These are phyloP conservation scores for Aphrophora alni DNA, from an alignment of 2,888 invertebrate genomes.

Conservation along the genomic window DNA sequence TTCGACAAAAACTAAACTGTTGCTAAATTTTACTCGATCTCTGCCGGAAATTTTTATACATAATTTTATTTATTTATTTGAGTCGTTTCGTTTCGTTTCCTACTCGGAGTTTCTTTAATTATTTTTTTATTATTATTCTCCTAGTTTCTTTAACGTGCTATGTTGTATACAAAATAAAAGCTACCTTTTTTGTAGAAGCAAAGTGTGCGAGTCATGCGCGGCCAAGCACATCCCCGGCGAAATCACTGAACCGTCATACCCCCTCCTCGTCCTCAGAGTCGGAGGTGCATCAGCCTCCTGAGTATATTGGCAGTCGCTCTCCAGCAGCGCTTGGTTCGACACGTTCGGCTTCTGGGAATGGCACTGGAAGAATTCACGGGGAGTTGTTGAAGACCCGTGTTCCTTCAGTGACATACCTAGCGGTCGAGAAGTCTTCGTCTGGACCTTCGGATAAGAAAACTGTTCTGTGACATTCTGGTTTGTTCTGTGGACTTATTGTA, in stretches of 20 bases:
- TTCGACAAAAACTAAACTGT: not conserved
- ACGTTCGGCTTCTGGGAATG: slow-evolving; percentile 47
- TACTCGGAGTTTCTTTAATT: not conserved
- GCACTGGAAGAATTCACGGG: slow-evolving; percentile 54
- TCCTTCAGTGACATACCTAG: slow-evolving; percentile 50
- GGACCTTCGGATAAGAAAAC: not conserved
- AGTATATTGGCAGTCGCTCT: slow-evolving; percentile 23
- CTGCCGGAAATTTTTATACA: not conserved
- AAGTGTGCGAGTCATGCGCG: slow-evolving; percentile 44
- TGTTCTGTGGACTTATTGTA: not conserved
- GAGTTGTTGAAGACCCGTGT: slow-evolving; percentile 45
- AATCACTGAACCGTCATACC: slow-evolving; percentile 34
- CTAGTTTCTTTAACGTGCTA: not conserved
- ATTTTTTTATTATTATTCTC: not conserved
- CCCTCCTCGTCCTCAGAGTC: not conserved
- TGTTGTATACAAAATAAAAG: not conserved
- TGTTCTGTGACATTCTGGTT: not conserved
- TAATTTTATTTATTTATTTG: not conserved
- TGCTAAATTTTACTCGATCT: not conserved
- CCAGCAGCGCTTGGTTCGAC: not conserved
- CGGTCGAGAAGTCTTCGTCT: slow-evolving; percentile 23
- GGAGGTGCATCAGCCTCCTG: slow-evolving; percentile 15
- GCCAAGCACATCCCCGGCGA: slow-evolving; percentile 46
- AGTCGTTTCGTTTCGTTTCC: not conserved
- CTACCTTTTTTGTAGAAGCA: slow-evolving; percentile 12